Conservation (phyloP, 2,113 vertebrate genomes). For the Heterotilapia buettikoferi region DNA sequence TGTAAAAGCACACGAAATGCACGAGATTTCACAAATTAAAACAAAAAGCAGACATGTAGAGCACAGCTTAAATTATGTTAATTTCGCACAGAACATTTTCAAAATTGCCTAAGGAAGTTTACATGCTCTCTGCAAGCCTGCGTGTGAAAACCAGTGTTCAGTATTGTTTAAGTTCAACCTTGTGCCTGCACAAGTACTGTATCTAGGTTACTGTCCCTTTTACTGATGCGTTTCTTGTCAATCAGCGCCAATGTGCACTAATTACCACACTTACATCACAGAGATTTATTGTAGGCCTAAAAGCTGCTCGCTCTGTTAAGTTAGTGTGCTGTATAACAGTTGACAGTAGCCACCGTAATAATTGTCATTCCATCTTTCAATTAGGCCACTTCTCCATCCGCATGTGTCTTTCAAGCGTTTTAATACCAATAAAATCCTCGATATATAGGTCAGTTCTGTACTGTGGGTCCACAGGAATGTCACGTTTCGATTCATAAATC, state of each 20-base stretch:
- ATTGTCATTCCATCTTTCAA: not conserved
- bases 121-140: not conserved
- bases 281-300: not conserved
- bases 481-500: not conserved
- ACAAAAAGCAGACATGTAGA: not conserved
- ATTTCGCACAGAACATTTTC: not conserved
- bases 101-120: not conserved
- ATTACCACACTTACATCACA: not conserved
- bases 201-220: not conserved
- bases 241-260: not conserved
- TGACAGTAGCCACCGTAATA: too few species aligned
- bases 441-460: constrained; percentile 28
- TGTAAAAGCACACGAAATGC: not conserved
- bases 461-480: not conserved
- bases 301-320: not conserved
- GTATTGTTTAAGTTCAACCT: not conserved
- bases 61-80: not conserved
- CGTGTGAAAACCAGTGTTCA: not conserved
- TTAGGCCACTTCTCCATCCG: not conserved
- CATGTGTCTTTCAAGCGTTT: not conserved
- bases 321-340: not conserved
- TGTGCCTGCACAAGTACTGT: not conserved
- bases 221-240: not conserved
- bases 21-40: not conserved
- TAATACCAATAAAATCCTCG: not conserved